Conservation (phyloP, 2,797 vertebrate genomes). For the Coregonus sp. region DNA sequence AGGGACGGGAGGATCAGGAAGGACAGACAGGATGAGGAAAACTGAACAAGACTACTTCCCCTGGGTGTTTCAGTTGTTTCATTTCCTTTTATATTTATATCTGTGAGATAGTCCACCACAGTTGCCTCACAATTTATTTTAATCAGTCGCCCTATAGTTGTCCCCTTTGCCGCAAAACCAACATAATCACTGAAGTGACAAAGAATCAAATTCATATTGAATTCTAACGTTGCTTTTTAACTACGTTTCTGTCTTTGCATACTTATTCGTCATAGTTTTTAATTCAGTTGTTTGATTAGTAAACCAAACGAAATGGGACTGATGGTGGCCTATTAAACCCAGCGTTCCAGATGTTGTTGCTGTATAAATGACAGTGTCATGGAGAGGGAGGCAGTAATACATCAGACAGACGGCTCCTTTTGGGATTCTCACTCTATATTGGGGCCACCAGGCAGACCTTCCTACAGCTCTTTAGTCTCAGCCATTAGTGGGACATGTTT, state of each 20-base stretch:
- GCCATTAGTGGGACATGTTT: conserved; percentile 75
- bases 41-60: not conserved
- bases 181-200: too few relatives aligned
- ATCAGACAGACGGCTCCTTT: conserved; percentile 66
- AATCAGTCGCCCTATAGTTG: too few relatives aligned
- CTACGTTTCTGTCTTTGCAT: too few relatives aligned
- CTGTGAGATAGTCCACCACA: too few relatives aligned
- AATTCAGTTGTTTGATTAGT: too few relatives aligned
- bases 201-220: too few relatives aligned
- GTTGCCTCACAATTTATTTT: too few relatives aligned
- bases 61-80: not conserved
- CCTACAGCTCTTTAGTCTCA: conserved; percentile 64
- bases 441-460: conserved; percentile 29
- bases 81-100: not conserved
- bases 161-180: too few relatives aligned
- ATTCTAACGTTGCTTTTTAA: too few relatives aligned
- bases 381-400: conserved; percentile 69
- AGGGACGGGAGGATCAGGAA: not conserved
- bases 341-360: conserved; percentile 66
- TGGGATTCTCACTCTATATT: conserved; percentile 56
- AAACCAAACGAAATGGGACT: too few relatives aligned
- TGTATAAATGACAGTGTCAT: conserved; percentile 72
- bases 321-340: too few relatives aligned
- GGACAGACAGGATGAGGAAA: not conserved
- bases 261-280: too few relatives aligned